Evolutionary conservation across 2,113 vertebrate species (phyloP).

Genomic region (Notarius lentiginosus): DNA sequence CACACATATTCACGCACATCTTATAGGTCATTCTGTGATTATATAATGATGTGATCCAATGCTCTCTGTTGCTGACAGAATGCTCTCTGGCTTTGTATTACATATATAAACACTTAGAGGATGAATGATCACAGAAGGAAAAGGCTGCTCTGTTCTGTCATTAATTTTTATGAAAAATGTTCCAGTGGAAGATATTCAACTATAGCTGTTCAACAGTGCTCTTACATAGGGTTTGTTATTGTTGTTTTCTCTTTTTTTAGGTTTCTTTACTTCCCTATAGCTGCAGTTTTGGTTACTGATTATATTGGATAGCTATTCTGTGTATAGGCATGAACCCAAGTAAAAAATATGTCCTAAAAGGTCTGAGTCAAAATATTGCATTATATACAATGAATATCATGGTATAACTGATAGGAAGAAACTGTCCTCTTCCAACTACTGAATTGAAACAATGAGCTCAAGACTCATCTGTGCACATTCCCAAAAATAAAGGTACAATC

Average conservation of each 20-base stretch:
- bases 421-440: neutral
- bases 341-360: neutral
- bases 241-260: neutral
- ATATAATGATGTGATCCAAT: slow-evolving; percentile 12
- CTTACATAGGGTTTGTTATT: neutral
- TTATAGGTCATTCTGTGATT: slow-evolving; percentile 6
- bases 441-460: neutral
- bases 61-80: neutral
- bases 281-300: neutral
- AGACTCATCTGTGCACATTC: neutral
- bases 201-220: neutral
- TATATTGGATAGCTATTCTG: neutral
- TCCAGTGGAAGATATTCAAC: neutral
- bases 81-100: slow-evolving; percentile 22
- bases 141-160: neutral
- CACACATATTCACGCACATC: slow-evolving; percentile 13
- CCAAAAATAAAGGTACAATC: neutral
- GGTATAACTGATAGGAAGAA: neutral
- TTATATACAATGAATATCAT: neutral
- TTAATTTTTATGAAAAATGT: neutral
- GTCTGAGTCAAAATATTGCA: neutral
- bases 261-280: neutral
- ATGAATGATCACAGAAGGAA: neutral
- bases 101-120: slow-evolving; percentile 1
- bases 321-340: neutral